Percentiles rank a stretch among this genome's conserved stretches.
These are phyloP conservation scores for Tyrannus savana DNA, from an alignment of 2,113 vertebrate species.

Conservation along the genomic window DNA sequence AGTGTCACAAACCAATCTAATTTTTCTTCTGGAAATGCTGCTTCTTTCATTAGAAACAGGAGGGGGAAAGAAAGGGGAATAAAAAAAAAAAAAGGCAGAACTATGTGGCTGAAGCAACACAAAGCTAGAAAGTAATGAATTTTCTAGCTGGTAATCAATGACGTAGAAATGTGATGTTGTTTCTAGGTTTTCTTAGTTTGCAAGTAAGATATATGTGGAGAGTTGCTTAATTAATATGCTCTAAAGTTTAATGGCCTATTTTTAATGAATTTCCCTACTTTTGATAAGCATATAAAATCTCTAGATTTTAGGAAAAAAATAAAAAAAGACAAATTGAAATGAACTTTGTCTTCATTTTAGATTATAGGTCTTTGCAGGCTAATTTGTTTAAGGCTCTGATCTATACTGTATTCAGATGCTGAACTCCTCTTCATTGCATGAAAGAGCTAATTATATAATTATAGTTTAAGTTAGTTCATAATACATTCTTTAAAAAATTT, in stretches of 20 bases:
- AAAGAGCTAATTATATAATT: neutral
- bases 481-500: neutral
- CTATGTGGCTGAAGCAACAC: constrained; percentile 29
- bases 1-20: constrained; percentile 54
- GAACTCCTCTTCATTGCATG: neutral
- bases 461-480: neutral
- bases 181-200: constrained; percentile 66
- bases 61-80: neutral
- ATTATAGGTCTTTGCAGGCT: neutral
- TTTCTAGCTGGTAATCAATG: constrained; percentile 67
- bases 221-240: constrained; percentile 64
- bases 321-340: neutral
- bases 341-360: neutral
- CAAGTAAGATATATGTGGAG: constrained; percentile 32
- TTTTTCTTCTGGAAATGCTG: constrained; percentile 65
- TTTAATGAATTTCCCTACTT: constrained; percentile 53
- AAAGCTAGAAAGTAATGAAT: constrained; percentile 44
- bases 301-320: neutral
- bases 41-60: constrained; percentile 37
- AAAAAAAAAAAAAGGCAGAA: constrained; percentile 12
- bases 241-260: constrained; percentile 30
- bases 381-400: neutral
- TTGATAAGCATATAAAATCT: constrained; percentile 4
- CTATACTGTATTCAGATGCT: neutral
- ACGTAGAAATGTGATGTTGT: constrained; percentile 49